Evolutionary conservation across 2,888 invertebrate genomes (phyloP).

Genomic region (Machimus atricapillus): DNA sequence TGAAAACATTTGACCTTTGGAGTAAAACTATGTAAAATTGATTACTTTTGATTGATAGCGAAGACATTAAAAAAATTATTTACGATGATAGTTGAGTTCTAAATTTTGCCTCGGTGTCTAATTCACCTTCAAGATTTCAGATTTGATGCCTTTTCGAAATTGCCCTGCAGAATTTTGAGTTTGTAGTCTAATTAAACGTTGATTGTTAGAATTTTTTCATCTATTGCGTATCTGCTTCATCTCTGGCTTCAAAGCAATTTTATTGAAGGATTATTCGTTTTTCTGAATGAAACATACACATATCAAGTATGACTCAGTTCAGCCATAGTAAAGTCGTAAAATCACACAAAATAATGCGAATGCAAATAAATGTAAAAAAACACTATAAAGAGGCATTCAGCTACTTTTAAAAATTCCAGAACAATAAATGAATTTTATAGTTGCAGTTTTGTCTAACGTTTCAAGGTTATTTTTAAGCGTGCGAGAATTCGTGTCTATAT

Average conservation of each 20-base stretch:
- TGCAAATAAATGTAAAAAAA: not conserved
- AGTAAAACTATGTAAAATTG: not conserved
- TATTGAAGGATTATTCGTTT: not conserved
- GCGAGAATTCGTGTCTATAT: not conserved
- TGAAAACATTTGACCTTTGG: not conserved
- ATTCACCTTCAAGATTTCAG: no score
- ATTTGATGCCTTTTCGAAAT: no score
- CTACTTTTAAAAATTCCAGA: not conserved
- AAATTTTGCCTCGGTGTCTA: no score
- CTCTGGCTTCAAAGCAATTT: no score
- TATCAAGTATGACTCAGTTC: not conserved
- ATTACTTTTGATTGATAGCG: not conserved
- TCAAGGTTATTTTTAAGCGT: not conserved
- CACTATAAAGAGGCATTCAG: not conserved
- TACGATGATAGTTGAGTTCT: no score
- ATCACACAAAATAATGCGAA: not conserved
- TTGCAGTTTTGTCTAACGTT: not conserved
- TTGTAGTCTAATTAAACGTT: no score
- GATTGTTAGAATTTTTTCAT: no score
- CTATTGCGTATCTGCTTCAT: not conserved
- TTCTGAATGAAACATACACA: not conserved
- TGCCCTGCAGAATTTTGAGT: no score
- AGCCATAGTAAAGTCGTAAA: not conserved
- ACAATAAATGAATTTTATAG: not conserved
- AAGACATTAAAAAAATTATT: no score